Conservation (phyloP, 2,888 invertebrate species). For the Danaus chrysippus region DNA sequence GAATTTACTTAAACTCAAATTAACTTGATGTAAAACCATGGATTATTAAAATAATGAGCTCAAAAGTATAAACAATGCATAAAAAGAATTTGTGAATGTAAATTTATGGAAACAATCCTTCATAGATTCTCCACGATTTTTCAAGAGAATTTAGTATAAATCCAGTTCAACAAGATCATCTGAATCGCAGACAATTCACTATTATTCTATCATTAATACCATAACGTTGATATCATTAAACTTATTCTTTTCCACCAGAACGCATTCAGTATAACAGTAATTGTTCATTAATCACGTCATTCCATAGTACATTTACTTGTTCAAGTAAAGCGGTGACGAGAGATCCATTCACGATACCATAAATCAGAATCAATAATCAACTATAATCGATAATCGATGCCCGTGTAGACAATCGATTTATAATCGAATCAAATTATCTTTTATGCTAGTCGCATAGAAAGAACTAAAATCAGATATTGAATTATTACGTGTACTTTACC, state of each 20-base stretch:
- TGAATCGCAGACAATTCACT: slow-evolving; percentile 4
- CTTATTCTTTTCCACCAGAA: background rate
- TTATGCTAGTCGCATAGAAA: slow-evolving; percentile 17
- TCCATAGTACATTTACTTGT: slow-evolving; percentile 13
- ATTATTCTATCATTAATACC: background rate
- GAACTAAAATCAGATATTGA: background rate
- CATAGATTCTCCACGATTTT: too few relatives aligned
- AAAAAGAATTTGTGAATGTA: too few relatives aligned
- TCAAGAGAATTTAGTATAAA: too few relatives aligned
- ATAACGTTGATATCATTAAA: too few relatives aligned
- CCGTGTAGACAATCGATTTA: slow-evolving; percentile 52
- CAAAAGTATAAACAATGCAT: too few relatives aligned
- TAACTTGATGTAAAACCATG: too few relatives aligned
- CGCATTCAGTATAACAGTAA: background rate
- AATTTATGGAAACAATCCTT: too few relatives aligned
- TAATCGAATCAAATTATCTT: slow-evolving; percentile 39
- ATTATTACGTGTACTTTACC: background rate
- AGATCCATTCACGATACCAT: slow-evolving; percentile 41
- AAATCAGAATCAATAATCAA: slow-evolving; percentile 63
- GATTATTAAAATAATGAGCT: too few relatives aligned
- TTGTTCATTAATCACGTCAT: slow-evolving; percentile 2
- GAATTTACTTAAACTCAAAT: too few relatives aligned
- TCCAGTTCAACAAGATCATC: too few relatives aligned
- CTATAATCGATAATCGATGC: slow-evolving; percentile 55
- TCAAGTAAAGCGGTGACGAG: slow-evolving; percentile 32